Conservation (phyloP, 2,888 invertebrate species). For the Apomyelois bistriatella region DNA sequence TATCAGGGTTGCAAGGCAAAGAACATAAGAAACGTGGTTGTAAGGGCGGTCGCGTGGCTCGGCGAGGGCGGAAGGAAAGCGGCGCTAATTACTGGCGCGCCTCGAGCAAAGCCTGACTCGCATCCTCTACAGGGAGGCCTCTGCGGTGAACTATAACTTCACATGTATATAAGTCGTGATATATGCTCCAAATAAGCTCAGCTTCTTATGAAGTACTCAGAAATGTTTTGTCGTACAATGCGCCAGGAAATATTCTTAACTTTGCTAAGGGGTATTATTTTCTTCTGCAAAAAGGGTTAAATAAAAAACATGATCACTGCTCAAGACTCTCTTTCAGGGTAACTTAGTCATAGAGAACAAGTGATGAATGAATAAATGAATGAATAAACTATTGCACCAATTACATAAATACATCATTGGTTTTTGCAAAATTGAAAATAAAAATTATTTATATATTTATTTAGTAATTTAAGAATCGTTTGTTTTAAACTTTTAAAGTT, state of each 20-base stretch:
- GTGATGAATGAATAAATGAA: too few species aligned
- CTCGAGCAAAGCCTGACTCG: conserved; percentile 47
- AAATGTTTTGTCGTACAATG: conserved; percentile 14
- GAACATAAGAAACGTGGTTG: conserved; percentile 18
- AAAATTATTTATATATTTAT: too few species aligned
- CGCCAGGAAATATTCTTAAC: background rate
- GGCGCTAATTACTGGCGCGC: conserved; percentile 70
- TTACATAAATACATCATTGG: too few species aligned
- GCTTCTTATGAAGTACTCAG: conserved; percentile 8
- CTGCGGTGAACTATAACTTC: conserved; percentile 31
- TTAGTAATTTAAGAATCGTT: too few species aligned
- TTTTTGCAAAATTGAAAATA: too few species aligned
- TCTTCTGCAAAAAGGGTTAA: too few species aligned
- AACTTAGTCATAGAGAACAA: too few species aligned
- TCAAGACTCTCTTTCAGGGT: too few species aligned
- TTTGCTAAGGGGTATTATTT: background rate
- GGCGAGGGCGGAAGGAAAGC: conserved; percentile 65
- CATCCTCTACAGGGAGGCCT: conserved; percentile 31
- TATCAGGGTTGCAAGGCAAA: conserved; percentile 10
- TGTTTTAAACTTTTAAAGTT: too few species aligned
- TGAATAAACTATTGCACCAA: too few species aligned
- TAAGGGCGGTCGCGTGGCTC: conserved; percentile 24
- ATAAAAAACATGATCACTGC: too few species aligned
- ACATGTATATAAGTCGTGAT: conserved; percentile 18
- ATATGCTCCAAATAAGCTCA: conserved; percentile 14